These are phyloP conservation scores for Siniperca undulata DNA, from an alignment of 2,797 vertebrate species.

Conservation along the genomic window DNA sequence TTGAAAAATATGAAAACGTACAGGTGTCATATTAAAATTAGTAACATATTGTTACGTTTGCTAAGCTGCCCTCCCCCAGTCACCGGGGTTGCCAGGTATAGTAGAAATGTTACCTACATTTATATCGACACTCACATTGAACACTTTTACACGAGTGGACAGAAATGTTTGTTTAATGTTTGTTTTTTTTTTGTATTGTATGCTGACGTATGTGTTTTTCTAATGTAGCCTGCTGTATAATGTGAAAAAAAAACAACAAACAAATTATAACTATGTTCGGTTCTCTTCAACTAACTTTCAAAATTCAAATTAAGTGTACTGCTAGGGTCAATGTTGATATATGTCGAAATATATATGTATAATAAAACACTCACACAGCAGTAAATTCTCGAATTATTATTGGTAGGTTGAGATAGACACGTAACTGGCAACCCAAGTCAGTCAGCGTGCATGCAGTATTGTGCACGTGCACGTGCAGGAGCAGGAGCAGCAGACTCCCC, in stretches of 20 bases:
- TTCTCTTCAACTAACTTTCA: not conserved
- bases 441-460: slow-evolving; percentile 48
- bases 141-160: not conserved
- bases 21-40: not conserved
- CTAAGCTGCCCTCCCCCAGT: not conserved
- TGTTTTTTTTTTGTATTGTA: not conserved
- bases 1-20: not conserved
- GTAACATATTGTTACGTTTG: not conserved
- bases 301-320: not conserved
- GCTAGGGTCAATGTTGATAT: not conserved
- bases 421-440: slow-evolving; percentile 68
- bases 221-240: not conserved
- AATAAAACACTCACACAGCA: not conserved
- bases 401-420: slow-evolving; percentile 4
- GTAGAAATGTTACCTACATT: not conserved
- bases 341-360: not conserved
- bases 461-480: not conserved
- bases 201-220: not conserved
- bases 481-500: slow-evolving; percentile 67
- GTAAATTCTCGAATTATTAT: too few relatives aligned
- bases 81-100: slow-evolving; percentile 63
- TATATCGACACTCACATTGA: not conserved
- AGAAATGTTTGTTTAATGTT: not conserved
- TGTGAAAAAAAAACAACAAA: not conserved
- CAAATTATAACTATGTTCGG: not conserved